phyloP scores from a whole-genome alignment of 2,113 vertebrate genomes.

The Solenodon paradoxus region DNA sequence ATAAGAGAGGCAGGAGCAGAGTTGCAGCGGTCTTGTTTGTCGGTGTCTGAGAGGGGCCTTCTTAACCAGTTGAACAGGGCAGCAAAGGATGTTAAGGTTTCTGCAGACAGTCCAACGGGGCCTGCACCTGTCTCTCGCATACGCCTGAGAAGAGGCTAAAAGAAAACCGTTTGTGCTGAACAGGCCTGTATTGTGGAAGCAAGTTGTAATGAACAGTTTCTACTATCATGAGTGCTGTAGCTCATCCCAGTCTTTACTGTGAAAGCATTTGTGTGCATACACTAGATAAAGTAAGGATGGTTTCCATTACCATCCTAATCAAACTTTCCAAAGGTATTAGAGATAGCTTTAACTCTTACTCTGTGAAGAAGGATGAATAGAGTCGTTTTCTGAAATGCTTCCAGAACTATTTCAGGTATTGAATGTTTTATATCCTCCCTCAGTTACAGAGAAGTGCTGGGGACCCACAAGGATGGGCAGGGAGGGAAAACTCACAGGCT shows the following conservation, averaged over 20 bases:
- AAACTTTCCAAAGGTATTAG: slow-evolving; percentile 62
- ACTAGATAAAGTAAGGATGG: slow-evolving; percentile 62
- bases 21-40: too few relatives aligned
- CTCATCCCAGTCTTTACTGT: slow-evolving; percentile 36
- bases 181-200: not conserved
- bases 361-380: slow-evolving; percentile 46
- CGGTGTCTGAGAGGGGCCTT: not conserved
- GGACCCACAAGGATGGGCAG: accelerated
- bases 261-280: not conserved
- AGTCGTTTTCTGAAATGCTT: slow-evolving; percentile 52
- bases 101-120: not conserved
- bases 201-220: slow-evolving; percentile 19
- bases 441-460: not conserved
- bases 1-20: slow-evolving; percentile 22
- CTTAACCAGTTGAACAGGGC: not conserved
- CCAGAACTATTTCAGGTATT: slow-evolving; percentile 20
- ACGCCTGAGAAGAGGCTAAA: not conserved
- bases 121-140: not conserved
- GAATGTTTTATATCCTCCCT: slow-evolving; percentile 27
- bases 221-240: not conserved
- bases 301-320: slow-evolving; percentile 65
- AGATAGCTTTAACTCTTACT: slow-evolving; percentile 48
- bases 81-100: not conserved
- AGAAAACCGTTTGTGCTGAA: not conserved
- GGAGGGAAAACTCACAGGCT: not conserved